Conservation (phyloP, 2,797 vertebrate genomes). For the Spinus pinus region DNA sequence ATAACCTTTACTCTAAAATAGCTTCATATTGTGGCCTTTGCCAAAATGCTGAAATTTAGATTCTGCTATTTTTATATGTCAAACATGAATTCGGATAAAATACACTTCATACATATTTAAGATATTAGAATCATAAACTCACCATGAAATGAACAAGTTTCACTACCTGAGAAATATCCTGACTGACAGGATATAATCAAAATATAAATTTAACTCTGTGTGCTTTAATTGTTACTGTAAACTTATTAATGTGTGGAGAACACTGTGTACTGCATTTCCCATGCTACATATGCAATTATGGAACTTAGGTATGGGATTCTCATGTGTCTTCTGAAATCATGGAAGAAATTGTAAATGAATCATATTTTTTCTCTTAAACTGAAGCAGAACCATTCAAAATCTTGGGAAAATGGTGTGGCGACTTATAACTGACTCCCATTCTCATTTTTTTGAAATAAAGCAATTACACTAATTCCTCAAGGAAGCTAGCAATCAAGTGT, state of each 20-base stretch:
- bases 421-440: neutral
- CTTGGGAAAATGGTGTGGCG: neutral
- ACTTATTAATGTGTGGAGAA: neutral
- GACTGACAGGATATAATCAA: neutral
- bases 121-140: neutral
- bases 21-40: neutral
- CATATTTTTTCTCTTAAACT: neutral
- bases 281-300: neutral
- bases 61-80: neutral
- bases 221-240: neutral
- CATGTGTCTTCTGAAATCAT: neutral
- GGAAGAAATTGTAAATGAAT: neutral
- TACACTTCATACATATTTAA: neutral
- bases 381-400: neutral
- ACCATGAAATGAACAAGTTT: neutral
- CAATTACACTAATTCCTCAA: neutral
- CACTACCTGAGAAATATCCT: neutral
- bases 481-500: neutral
- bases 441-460: neutral
- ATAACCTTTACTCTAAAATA: neutral
- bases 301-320: neutral
- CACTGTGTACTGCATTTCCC: neutral
- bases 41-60: neutral
- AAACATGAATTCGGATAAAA: neutral
- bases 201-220: neutral